These are phyloP conservation scores for Rotaria macrura DNA, from an alignment of 2,888 invertebrate genomes.

Conservation along the genomic window DNA sequence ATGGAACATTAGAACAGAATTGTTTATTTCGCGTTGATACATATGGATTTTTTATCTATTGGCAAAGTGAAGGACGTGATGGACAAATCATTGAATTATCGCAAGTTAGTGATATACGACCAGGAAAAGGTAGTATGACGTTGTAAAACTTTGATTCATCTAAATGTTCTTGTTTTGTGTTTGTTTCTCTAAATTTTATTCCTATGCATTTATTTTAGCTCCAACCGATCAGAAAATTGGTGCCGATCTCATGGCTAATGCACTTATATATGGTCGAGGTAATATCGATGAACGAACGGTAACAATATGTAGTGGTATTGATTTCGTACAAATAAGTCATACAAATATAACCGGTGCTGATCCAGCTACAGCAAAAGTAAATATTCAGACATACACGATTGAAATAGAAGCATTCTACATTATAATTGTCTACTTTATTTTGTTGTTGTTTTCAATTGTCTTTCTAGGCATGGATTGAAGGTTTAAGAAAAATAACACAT, in stretches of 20 bases:
- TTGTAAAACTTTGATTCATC: neutral
- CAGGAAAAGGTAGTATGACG: constrained; percentile 54
- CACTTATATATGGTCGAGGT: constrained; percentile 61
- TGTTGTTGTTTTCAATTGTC: no score
- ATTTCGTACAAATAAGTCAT: constrained; percentile 95
- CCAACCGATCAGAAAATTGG: constrained; percentile 35
- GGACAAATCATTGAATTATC: constrained; percentile 95
- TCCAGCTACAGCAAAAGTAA: constrained; percentile 83
- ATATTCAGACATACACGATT: no score
- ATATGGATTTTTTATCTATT: constrained; percentile 92
- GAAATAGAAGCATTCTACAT: no score
- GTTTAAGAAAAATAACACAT: constrained; percentile 76
- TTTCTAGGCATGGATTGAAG: constrained; percentile 88
- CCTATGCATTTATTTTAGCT: neutral
- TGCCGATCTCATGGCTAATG: constrained; percentile 62
- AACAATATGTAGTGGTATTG: constrained; percentile 91
- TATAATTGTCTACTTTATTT: no score
- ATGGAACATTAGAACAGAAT: constrained; percentile 76
- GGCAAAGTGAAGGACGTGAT: constrained; percentile 91
- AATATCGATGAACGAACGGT: constrained; percentile 77
- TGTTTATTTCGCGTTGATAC: constrained; percentile 87
- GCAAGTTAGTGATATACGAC: constrained; percentile 90
- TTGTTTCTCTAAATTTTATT: no score
- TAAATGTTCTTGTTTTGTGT: neutral
- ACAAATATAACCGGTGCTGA: constrained; percentile 90